These are phyloP conservation scores for Orthosia cruda DNA, from an alignment of 2,888 invertebrate genomes.

Conservation along the genomic window DNA sequence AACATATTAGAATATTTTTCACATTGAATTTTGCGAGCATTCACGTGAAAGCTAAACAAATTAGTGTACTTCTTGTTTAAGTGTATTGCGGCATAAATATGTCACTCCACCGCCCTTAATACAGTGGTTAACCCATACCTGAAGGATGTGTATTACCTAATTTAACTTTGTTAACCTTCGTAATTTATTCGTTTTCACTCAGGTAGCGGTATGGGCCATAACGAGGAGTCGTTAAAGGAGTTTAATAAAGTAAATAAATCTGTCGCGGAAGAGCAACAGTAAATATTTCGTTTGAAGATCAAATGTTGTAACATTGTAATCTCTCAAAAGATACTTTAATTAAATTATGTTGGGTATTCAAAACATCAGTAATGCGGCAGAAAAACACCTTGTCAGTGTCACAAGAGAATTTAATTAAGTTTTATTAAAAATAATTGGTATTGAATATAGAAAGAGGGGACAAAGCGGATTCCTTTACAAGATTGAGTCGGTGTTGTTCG, in stretches of 20 bases:
- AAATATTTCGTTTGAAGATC: slow-evolving; percentile 57
- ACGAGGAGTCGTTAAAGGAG: too few relatives aligned
- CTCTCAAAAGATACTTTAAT: slow-evolving; percentile 56
- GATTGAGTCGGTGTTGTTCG: slow-evolving; percentile 52
- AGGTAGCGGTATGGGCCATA: slow-evolving; percentile 39
- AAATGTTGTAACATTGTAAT: slow-evolving; percentile 54
- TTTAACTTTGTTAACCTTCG: slow-evolving; percentile 60
- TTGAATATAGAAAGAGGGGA: slow-evolving; percentile 56
- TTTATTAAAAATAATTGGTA: slow-evolving; percentile 61
- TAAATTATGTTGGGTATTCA: slow-evolving; percentile 56
- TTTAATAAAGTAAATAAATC: slow-evolving; percentile 64
- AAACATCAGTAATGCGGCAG: slow-evolving; percentile 52
- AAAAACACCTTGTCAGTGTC: slow-evolving; percentile 65
- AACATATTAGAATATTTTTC: slow-evolving; percentile 26
- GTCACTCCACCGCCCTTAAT: too few relatives aligned
- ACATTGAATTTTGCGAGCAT: background rate
- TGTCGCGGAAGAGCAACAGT: slow-evolving; percentile 41
- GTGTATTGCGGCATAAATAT: slow-evolving; percentile 44
- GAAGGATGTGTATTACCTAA: slow-evolving; percentile 50
- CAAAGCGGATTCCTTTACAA: slow-evolving; percentile 39
- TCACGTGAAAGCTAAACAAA: slow-evolving; percentile 29
- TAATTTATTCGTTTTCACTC: slow-evolving; percentile 63
- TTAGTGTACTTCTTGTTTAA: slow-evolving; percentile 31
- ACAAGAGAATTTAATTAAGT: slow-evolving; percentile 62
- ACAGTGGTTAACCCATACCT: slow-evolving; percentile 47